These are phyloP conservation scores for Apteryx owenii DNA, from an alignment of 2,113 vertebrate species.

Conservation along the genomic window DNA sequence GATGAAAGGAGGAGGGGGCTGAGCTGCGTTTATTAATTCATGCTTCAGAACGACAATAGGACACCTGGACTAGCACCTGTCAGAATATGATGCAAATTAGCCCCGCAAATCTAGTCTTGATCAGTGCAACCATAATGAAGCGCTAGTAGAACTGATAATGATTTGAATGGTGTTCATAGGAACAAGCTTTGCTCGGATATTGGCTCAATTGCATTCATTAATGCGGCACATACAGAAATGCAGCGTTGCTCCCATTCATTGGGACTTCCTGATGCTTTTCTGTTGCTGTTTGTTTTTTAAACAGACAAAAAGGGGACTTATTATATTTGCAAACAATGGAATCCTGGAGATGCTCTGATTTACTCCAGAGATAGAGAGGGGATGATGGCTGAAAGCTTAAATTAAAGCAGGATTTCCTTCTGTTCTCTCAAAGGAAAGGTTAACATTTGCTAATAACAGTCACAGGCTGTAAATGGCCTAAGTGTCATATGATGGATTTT, in stretches of 20 bases:
- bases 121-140: slow-evolving; percentile 12
- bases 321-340: slow-evolving; percentile 74
- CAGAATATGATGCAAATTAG: slow-evolving; percentile 66
- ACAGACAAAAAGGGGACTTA: slow-evolving; percentile 13
- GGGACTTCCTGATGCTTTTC: slow-evolving; percentile 29
- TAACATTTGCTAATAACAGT: slow-evolving; percentile 65
- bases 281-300: slow-evolving; percentile 37
- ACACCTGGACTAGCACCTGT: slow-evolving; percentile 75
- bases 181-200: neutral
- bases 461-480: slow-evolving; percentile 6
- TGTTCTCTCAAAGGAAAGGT: slow-evolving; percentile 62
- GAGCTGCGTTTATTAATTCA: neutral
- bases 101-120: slow-evolving; percentile 13
- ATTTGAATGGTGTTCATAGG: neutral
- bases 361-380: slow-evolving; percentile 55
- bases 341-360: slow-evolving; percentile 68
- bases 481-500: slow-evolving; percentile 14
- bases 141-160: neutral
- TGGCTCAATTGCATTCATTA: slow-evolving; percentile 19
- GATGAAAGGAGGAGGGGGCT: neutral
- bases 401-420: slow-evolving; percentile 74
- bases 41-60: slow-evolving; percentile 17
- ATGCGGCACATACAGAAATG: neutral
- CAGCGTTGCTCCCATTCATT: neutral
- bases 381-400: slow-evolving; percentile 32